These are phyloP conservation scores for Stenoptilia bipunctidactyla DNA, from an alignment of 2,888 invertebrate genomes.

Conservation along the genomic window DNA sequence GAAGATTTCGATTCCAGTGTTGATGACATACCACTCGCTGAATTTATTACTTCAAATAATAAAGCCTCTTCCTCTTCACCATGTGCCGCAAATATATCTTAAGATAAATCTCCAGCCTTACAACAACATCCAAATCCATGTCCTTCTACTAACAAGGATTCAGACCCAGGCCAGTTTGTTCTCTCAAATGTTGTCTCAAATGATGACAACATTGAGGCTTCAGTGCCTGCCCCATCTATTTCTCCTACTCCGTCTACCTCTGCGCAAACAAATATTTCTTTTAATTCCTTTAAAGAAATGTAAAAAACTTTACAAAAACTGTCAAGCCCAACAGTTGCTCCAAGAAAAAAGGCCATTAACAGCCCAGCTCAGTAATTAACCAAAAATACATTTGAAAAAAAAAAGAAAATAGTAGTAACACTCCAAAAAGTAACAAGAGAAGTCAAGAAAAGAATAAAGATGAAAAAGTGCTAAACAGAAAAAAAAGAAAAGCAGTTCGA, in stretches of 20 bases:
- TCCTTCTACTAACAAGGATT: background rate
- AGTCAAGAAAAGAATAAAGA: no score
- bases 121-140: constrained; percentile 4
- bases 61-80: constrained; percentile 6
- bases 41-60: constrained; percentile 9
- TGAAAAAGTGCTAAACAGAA: no score
- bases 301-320: constrained; percentile 6
- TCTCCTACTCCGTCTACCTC: no score
- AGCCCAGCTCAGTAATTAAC: no score
- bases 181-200: no score
- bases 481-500: no score
- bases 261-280: constrained; percentile 7
- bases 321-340: constrained; percentile 4
- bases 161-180: no score
- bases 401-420: no score
- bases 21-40: constrained; percentile 4
- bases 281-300: constrained; percentile 5
- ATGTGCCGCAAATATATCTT: constrained; percentile 1
- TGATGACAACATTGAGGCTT: no score
- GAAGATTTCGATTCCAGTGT: constrained; percentile 3
- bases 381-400: no score
- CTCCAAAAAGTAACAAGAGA: no score
- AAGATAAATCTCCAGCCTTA: background rate
- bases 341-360: constrained; percentile 5
- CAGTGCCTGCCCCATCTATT: background rate